Base-by-base conservation (phyloP, 2,888 invertebrate genomes). In the Dyspetes luteomarginatus region DNA sequence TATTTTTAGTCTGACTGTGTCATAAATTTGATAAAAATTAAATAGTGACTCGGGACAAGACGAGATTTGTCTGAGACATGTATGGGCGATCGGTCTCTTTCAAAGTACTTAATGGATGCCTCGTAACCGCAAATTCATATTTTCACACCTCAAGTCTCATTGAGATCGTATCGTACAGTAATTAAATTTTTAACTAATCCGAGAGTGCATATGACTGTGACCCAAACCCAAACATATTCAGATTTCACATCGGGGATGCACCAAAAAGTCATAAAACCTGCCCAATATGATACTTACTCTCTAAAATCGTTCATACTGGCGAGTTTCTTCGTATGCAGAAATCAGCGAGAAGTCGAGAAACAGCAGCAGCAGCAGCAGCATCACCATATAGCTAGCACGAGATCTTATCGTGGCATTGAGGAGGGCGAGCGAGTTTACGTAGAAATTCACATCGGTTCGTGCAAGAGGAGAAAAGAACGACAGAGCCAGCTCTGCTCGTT, bases 351-450 rank as follows among this genome's bases (percentile, higher is more conserved):
- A 84, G 84, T 83, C 86, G 85, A 85, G 83, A 84, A 87, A 84
- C 84, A 81, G 83, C 83, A 85, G n/a, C n/a, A n/a, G n/a, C n/a
- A 85, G 85, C 84, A 83, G 78, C 83, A 81, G 84, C 82, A 87
- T 82, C 83, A 82, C 81, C 82, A 82, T n/a, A n/a, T n/a, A n/a
- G n/a, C n/a, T n/a, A n/a, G 86, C 84, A 85, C 81, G 83, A 87
- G 90, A 90, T 90, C 86, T 86, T 89, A 90, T 90, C 90, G 79
- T 26, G 48, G 7, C 9, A 62, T 17, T 45, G 19, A 30, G 36
- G 26, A 52, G 68, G 67, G 64, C 85, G 88, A 88, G 87, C 88
- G 90, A 88, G 88, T 89, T 89, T 89, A 89, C 89, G 90, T 89
- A 89, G 89, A 90, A 90, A 88, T 88, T 84, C 87, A 86, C 86